These are phyloP conservation scores for Oreochromis aureus DNA, from an alignment of 2,113 vertebrate genomes.

Conservation along the genomic window DNA sequence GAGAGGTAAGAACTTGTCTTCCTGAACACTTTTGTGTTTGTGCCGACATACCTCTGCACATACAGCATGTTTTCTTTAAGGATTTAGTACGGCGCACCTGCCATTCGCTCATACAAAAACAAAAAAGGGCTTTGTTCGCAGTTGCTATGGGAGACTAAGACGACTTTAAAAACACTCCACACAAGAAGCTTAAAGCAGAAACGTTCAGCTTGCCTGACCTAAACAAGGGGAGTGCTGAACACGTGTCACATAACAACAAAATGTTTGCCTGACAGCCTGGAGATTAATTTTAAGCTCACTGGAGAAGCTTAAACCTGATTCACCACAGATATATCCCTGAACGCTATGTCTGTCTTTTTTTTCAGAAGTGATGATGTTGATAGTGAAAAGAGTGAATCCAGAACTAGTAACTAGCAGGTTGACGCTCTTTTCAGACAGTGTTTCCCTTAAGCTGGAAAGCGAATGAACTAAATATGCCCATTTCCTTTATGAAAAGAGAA, in stretches of 20 bases:
- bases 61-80: constrained; percentile 17
- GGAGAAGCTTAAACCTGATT: not conserved
- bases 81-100: not conserved
- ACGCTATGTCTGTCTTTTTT: not conserved
- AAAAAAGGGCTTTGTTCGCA: constrained; percentile 18
- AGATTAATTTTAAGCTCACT: not conserved
- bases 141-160: not conserved
- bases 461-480: not conserved
- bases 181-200: not conserved
- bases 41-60: not conserved
- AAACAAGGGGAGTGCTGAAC: not conserved
- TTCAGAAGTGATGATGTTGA: not conserved
- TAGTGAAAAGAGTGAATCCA: not conserved
- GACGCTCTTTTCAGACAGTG: not conserved
- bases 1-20: constrained; percentile 76
- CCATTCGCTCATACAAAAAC: constrained; percentile 9
- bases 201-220: not conserved
- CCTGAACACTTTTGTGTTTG: not conserved
- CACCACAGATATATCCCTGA: not conserved
- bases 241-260: not conserved
- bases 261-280: not conserved
- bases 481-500: not conserved
- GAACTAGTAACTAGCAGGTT: not conserved
- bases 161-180: not conserved
- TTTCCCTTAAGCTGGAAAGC: not conserved